These are phyloP conservation scores for Squalus acanthias DNA, from an alignment of 2,797 vertebrate genomes.

Conservation along the genomic window DNA sequence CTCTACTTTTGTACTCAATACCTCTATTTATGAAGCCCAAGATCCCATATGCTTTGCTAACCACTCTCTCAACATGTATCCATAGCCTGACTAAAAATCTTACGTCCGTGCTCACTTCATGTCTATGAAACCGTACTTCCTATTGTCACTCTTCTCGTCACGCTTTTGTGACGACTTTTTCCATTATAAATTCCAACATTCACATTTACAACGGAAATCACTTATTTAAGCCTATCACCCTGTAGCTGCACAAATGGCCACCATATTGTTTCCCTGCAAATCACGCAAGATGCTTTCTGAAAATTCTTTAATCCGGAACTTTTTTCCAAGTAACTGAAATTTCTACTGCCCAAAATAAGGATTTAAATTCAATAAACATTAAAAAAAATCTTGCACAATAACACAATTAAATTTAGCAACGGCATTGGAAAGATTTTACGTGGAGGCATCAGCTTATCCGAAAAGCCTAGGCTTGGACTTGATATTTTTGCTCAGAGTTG, in stretches of 20 bases:
- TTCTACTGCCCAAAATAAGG: background rate
- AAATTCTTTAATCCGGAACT: background rate
- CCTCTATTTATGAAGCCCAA: no score
- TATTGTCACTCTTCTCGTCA: background rate
- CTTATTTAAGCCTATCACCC: background rate
- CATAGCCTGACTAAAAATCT: background rate
- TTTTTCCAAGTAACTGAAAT: background rate
- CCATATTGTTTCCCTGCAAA: background rate
- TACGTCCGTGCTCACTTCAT: background rate
- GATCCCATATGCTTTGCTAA: no score
- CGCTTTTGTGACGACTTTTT: background rate
- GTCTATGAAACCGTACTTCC: background rate
- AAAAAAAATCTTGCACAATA: background rate
- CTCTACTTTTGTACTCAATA: no score
- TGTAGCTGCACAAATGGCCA: background rate
- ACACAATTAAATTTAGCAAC: background rate
- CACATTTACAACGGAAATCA: background rate
- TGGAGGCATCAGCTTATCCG: background rate
- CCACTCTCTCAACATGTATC: no score
- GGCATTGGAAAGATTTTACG: background rate
- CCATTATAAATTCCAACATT: background rate
- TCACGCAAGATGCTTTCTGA: background rate
- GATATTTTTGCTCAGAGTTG: background rate
- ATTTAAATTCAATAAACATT: background rate
- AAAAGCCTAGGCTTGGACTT: background rate